phyloP scores from a whole-genome alignment of 1,140 invertebrate genomes.

The Pollicipes pollicipes region DNA sequence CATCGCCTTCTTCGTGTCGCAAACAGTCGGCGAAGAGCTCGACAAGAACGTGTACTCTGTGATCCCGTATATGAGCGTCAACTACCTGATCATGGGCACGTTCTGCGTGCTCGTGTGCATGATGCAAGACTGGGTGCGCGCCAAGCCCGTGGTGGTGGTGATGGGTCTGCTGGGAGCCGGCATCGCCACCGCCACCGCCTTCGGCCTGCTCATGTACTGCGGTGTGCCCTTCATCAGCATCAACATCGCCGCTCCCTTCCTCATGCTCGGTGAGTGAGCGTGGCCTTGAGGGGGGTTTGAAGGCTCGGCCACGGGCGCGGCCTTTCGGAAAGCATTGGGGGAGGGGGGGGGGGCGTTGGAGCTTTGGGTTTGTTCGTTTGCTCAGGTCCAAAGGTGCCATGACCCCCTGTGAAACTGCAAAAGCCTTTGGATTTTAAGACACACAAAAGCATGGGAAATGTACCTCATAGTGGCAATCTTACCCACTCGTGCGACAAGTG shows the following conservation, averaged over 20 bases:
- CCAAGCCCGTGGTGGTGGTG: conserved; percentile 78
- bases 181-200: conserved; percentile 72
- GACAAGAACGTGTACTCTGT: conserved; percentile 76
- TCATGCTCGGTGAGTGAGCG: conserved; percentile 35
- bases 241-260: conserved; percentile 34
- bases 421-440: too few species aligned
- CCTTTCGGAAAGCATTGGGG: too few species aligned
- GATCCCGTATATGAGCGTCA: conserved; percentile 70
- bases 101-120: conserved; percentile 53
- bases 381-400: too few species aligned
- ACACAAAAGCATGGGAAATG: too few species aligned
- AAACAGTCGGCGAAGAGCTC: conserved; percentile 68
- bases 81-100: conserved; percentile 63
- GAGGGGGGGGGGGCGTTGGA: too few species aligned
- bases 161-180: conserved; percentile 75
- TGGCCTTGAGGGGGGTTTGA: too few species aligned
- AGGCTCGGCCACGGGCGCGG: too few species aligned
- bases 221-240: conserved; percentile 87
- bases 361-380: too few species aligned
- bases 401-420: too few species aligned
- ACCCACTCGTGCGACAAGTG: too few species aligned
- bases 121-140: conserved; percentile 69
- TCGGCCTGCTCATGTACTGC: conserved; percentile 74
- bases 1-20: conserved; percentile 61
- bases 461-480: too few species aligned